Base-by-base conservation (phyloP, 2,888 invertebrate genomes). In the Dimorphilus gyrociliatus region DNA sequence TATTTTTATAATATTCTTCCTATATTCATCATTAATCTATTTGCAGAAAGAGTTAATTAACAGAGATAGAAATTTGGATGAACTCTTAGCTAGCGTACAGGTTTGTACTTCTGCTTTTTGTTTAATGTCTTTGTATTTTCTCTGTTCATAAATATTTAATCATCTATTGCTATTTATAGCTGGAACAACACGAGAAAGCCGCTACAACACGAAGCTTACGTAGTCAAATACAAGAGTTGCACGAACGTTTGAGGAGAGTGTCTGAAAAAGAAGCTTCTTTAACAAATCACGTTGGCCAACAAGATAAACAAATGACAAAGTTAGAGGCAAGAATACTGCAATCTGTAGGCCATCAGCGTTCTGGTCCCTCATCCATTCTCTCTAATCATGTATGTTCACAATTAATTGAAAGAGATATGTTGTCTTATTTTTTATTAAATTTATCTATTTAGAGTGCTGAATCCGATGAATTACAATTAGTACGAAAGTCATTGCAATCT, bases 401-500 rank as follows among this genome's bases (percentile, higher is more conserved):
- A 27, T 8, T n/a, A 10, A 10, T 21, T 10, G 8, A 10, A 21
- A 42, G 36, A 6, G 13, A 24, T 15, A 24, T n/a, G 2, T n/a
- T 2, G 23, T n/a, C 10, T 25, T 15, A 16, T 12, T 25, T 16
- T 2, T 3, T 8, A 8, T 25, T 10, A 25, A 3, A 10, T n/a
- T 1, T 25, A 16, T 3, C 3, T 25, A 4, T 16, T n/a, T 33
- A 38, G 38, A 34, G 38, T 19, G 29, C 23, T 2, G 29, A 34
- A 23, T 32, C 27, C 18, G 38, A 38, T 13, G 40, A 40, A 23
- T 18, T 38, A 7, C 35, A 35, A n/a, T 25, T 60, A 15, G 53
- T 63, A 7, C 46, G 53, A 21, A 63, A 63, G 32, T 60, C 64
- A 10, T 43, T 64, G 30, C 45, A 50, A 10, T 55, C 55, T 41